phyloP scores from a whole-genome alignment of 2,113 vertebrate genomes.

The Catagonus wagneri region DNA sequence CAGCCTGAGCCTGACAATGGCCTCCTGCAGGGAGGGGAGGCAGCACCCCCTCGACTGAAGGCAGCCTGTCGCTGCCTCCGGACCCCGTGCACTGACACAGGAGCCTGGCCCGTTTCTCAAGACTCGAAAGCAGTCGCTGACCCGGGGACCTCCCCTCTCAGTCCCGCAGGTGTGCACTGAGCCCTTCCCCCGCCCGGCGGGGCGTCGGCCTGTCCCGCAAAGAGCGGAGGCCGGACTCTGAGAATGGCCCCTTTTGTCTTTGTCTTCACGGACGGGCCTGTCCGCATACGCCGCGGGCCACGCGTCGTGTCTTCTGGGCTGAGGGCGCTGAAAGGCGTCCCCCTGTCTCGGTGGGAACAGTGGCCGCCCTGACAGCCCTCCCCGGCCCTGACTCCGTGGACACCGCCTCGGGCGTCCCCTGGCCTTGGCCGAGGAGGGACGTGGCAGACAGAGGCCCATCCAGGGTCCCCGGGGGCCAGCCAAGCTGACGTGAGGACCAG shows the following conservation, averaged over 20 bases:
- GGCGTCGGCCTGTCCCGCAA: too few relatives aligned
- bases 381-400: not conserved
- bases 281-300: not conserved
- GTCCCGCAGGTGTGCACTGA: rapidly evolving
- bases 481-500: too few relatives aligned
- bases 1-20: rapidly evolving
- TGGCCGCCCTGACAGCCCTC: rapidly evolving
- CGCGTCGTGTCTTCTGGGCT: rapidly evolving
- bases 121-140: too few relatives aligned
- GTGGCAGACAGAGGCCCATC: rapidly evolving
- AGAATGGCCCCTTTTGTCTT: too few relatives aligned
- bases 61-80: too few relatives aligned
- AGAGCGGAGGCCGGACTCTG: too few relatives aligned
- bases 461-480: rapidly evolving
- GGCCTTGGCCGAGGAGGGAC: rapidly evolving
- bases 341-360: not conserved
- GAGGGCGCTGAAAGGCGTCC: not conserved
- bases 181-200: rapidly evolving
- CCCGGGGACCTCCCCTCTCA: rapidly evolving
- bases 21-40: too few relatives aligned
- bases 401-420: rapidly evolving
- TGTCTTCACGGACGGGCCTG: too few relatives aligned
- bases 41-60: too few relatives aligned
- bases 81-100: too few relatives aligned
- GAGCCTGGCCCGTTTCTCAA: too few relatives aligned